Evolutionary conservation across 1,140 invertebrate species (phyloP).

Genomic region (Mamestra configurata): DNA sequence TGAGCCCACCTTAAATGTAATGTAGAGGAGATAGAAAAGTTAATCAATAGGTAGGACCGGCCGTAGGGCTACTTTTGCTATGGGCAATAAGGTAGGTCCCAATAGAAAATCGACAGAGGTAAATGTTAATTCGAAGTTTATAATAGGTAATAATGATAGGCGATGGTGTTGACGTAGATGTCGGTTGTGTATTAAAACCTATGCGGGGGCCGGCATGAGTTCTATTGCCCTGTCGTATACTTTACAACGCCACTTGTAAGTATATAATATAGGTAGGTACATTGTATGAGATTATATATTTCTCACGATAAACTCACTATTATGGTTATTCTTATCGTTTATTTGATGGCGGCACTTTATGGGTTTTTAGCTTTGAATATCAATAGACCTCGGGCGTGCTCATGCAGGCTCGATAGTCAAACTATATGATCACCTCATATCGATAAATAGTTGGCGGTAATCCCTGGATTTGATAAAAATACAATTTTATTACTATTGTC

Average conservation of each 20-base stretch:
- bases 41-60: no score
- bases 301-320: slow-evolving; percentile 41
- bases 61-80: no score
- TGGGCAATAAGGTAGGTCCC: no score
- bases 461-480: slow-evolving; percentile 30
- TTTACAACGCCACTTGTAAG: slow-evolving; percentile 11
- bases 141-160: no score
- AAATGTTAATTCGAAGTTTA: no score
- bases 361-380: slow-evolving; percentile 29
- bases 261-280: background rate
- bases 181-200: background rate
- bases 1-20: no score
- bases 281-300: slow-evolving; percentile 29
- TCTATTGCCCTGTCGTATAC: slow-evolving; percentile 1
- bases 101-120: no score
- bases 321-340: slow-evolving; percentile 42
- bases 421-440: background rate
- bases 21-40: no score
- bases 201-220: background rate
- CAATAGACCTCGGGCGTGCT: slow-evolving; percentile 11
- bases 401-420: slow-evolving; percentile 23
- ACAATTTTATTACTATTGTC: slow-evolving; percentile 19
- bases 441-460: slow-evolving; percentile 11
- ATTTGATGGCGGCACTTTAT: slow-evolving; percentile 48
- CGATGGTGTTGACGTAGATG: background rate